phyloP scores from a whole-genome alignment of 2,113 vertebrate genomes.

The Trichechus manatus region DNA sequence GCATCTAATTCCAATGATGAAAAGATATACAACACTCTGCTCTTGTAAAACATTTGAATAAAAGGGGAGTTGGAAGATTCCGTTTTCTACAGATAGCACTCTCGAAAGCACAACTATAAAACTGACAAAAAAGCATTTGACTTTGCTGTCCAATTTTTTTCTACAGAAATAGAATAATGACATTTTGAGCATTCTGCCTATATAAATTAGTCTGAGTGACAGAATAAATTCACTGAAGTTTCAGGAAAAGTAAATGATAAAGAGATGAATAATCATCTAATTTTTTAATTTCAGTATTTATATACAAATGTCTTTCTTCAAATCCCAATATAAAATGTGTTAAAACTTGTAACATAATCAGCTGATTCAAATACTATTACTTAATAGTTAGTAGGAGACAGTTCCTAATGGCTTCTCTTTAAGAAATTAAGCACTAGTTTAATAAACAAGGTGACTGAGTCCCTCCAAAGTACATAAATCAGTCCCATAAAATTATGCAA shows the following conservation, averaged over 20 bases:
- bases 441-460: constrained; percentile 8
- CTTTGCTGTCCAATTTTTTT: neutral
- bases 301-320: constrained; percentile 27
- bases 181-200: neutral
- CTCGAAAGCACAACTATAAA: neutral
- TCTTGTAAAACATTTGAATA: neutral
- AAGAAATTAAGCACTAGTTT: constrained; percentile 48
- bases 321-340: neutral
- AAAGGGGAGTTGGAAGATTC: neutral
- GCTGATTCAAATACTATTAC: constrained; percentile 26
- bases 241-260: constrained; percentile 36
- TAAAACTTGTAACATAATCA: constrained; percentile 18
- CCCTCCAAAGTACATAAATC: neutral
- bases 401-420: neutral
- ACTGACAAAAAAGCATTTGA: neutral
- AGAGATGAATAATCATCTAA: neutral
- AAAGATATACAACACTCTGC: constrained; percentile 51
- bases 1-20: neutral
- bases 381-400: neutral
- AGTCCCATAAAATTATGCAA: neutral
- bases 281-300: constrained; percentile 14
- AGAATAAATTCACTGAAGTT: constrained; percentile 27
- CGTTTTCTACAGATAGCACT: neutral
- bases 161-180: neutral
- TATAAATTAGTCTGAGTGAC: neutral